Percentiles rank a stretch among this genome's conserved stretches.
Evolutionary conservation across 1,140 invertebrate genomes (phyloP).

Genomic region (Drosophila fuyamai): DNA sequence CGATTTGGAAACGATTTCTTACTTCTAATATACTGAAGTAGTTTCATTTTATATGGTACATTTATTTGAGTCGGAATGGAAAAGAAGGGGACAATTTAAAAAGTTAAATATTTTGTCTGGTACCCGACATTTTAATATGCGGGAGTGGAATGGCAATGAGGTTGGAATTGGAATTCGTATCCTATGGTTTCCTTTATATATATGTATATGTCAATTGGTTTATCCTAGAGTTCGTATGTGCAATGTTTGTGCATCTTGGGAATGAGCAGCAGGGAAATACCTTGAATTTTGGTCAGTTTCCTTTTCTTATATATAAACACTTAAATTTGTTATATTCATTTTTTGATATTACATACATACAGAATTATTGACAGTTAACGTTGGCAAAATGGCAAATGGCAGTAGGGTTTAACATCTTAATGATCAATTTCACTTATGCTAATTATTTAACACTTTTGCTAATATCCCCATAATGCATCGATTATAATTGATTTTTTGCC

Average conservation of each 20-base stretch:
- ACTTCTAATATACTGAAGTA: constrained; percentile 21
- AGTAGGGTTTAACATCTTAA: constrained; percentile 41
- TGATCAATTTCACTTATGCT: constrained; percentile 36
- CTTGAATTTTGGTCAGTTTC: constrained; percentile 39
- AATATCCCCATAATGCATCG: constrained; percentile 29
- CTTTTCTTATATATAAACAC: constrained; percentile 31
- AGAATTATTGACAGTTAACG: constrained; percentile 68
- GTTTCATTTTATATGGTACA: constrained; percentile 30
- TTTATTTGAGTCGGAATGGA: constrained; percentile 11
- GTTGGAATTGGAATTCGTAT: constrained; percentile 21
- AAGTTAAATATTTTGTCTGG: neutral
- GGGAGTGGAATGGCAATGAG: constrained; percentile 22
- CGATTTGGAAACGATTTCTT: constrained; percentile 28
- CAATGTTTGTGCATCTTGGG: constrained; percentile 32
- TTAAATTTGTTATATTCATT: constrained; percentile 20
- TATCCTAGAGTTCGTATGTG: constrained; percentile 34
- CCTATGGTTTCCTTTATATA: constrained; percentile 7
- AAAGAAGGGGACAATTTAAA: constrained; percentile 28
- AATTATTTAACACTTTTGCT: constrained; percentile 45
- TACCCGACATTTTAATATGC: constrained; percentile 8
- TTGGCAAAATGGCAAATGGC: constrained; percentile 73
- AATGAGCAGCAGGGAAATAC: constrained; percentile 22
- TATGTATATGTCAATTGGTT: constrained; percentile 13
- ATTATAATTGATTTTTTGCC: constrained; percentile 41
- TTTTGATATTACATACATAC: constrained; percentile 55